These are phyloP conservation scores for Poecilia gillii DNA, from an alignment of 2,797 vertebrate species.

Conservation along the genomic window DNA sequence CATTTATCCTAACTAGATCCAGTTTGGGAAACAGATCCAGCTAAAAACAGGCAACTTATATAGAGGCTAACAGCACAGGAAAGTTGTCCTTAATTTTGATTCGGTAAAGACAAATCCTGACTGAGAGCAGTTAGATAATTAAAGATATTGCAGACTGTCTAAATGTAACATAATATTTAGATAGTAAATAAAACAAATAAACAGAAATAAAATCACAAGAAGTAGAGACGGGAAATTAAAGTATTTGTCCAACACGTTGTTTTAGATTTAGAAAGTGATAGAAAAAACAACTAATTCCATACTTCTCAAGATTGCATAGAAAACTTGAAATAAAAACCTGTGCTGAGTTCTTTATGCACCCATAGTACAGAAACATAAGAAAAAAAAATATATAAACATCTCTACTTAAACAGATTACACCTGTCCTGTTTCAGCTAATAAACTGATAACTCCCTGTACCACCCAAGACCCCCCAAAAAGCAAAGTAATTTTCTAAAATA, in stretches of 20 bases:
- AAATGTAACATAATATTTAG: too few species aligned
- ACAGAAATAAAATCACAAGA: neutral
- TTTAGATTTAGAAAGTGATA: neutral
- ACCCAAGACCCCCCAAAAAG: slow-evolving; percentile 26
- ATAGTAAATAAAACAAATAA: too few species aligned
- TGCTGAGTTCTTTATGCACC: neutral
- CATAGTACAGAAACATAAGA: neutral
- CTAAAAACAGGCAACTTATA: neutral
- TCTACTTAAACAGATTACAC: slow-evolving; percentile 1
- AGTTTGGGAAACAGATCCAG: neutral
- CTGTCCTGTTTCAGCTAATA: slow-evolving; percentile 11
- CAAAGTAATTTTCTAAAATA: slow-evolving; percentile 40
- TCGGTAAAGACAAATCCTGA: neutral
- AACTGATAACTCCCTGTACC: slow-evolving; percentile 14
- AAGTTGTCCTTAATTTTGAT: neutral
- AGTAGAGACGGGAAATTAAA: neutral
- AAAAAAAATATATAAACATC: neutral
- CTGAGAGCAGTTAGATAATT: neutral
- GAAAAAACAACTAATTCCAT: neutral
- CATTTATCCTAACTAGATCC: neutral
- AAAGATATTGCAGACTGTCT: neutral
- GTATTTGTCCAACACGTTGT: neutral
- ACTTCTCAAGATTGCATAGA: neutral
- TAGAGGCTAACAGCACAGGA: neutral
- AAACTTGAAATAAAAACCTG: neutral